Conservation (phyloP, 2,888 invertebrate genomes). For the Chloromyia formosa region DNA sequence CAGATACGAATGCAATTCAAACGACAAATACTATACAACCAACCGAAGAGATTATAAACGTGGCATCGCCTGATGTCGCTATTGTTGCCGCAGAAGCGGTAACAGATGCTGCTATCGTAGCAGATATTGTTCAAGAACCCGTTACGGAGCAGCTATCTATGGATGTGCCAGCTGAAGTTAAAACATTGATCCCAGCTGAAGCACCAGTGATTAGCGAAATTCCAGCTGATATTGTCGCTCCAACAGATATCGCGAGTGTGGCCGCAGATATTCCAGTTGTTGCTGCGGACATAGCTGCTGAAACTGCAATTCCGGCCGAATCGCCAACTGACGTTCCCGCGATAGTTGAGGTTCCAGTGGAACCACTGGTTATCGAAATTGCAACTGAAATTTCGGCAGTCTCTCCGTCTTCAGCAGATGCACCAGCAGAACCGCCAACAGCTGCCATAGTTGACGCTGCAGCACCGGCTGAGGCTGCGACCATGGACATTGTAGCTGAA, state of each 20-base stretch:
- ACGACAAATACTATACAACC: conserved; percentile 39
- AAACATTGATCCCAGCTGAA: not conserved
- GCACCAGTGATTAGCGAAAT: not conserved
- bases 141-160: not conserved
- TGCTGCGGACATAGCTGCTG: not conserved
- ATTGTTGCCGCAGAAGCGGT: not conserved
- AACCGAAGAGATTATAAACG: not conserved
- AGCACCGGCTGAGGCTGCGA: not conserved
- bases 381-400: not conserved
- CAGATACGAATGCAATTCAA: conserved; percentile 26
- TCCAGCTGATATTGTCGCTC: not conserved
- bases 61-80: not conserved
- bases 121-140: not conserved
- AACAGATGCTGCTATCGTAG: not conserved
- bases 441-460: not conserved
- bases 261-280: conserved; percentile 7
- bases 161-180: conserved; percentile 25
- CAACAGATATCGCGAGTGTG: not conserved
- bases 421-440: not conserved
- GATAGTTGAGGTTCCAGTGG: not conserved
- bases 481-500: too few relatives aligned
- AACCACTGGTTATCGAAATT: not conserved
- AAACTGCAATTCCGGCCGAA: not conserved
- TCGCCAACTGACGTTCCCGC: not conserved
- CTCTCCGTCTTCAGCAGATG: too few relatives aligned